Evolutionary conservation across 2,113 vertebrate species (phyloP).

Genomic region (Suncus etruscus): DNA sequence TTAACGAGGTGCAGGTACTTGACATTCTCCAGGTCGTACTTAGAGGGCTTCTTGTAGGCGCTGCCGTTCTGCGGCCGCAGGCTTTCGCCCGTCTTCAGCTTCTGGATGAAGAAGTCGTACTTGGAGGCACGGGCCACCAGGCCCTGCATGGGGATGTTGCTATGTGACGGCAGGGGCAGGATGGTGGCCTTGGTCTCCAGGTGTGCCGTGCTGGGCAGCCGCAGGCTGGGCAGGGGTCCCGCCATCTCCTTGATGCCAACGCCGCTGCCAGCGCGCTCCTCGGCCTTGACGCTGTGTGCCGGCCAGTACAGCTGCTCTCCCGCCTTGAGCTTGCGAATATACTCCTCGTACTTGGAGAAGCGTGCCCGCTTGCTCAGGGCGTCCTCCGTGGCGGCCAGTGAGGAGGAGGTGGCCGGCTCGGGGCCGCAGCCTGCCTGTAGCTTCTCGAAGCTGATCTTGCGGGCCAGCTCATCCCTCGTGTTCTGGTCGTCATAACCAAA

Average conservation of each 20-base stretch:
- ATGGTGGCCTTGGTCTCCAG: constrained; percentile 95
- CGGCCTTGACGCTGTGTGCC: constrained; percentile 90
- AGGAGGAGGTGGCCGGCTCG: constrained; percentile 82
- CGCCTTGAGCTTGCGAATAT: constrained; percentile 97
- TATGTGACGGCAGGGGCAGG: constrained; percentile 89
- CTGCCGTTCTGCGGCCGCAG: constrained; percentile 96
- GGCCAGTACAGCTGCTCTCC: constrained; percentile 96
- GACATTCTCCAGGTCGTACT: constrained; percentile 98
- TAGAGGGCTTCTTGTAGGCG: constrained; percentile 97
- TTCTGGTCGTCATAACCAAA: constrained; percentile 98
- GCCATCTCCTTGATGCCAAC: constrained; percentile 88
- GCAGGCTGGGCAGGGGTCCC: constrained; percentile 87
- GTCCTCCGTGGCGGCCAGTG: constrained; percentile 89
- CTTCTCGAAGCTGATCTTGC: constrained; percentile 98
- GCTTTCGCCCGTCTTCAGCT: constrained; percentile 96
- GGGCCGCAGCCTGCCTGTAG: constrained; percentile 93
- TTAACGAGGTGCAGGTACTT: constrained; percentile 99
- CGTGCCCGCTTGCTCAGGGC: constrained; percentile 94
- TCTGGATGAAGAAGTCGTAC: constrained; percentile 99
- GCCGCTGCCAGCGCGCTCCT: constrained; percentile 85
- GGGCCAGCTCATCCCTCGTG: constrained; percentile 95
- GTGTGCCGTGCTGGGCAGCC: constrained; percentile 89
- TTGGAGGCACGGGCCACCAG: constrained; percentile 95
- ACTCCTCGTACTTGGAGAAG: constrained; percentile 99
- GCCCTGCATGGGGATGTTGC: constrained; percentile 93